Conservation (phyloP, 30 jellyfish, hydroid and myxozoan genomes). For the Aurelia sp. region DNA sequence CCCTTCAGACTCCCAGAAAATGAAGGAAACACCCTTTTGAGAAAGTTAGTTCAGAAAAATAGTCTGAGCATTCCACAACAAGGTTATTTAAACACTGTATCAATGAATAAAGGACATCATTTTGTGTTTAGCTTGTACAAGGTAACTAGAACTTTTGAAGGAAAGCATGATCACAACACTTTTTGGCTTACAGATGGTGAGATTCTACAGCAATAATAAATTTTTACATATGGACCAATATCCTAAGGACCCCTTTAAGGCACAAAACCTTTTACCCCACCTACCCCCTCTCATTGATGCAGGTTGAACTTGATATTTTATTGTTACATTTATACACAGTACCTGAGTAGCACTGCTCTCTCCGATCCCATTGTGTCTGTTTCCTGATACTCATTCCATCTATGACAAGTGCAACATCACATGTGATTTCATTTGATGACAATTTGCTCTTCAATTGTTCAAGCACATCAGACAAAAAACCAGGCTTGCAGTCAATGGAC, state of each 20-base stretch:
- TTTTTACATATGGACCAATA: background rate
- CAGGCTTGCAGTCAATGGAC: slow-evolving; percentile 27
- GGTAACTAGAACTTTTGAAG: slow-evolving; percentile 9
- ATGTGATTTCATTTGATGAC: slow-evolving; percentile 6
- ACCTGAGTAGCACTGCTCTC: background rate
- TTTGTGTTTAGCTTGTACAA: background rate
- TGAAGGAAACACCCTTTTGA: too few relatives aligned
- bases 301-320: too few relatives aligned
- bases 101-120: background rate
- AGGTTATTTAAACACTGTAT: slow-evolving; percentile 2
- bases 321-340: too few relatives aligned
- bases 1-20: too few relatives aligned
- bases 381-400: slow-evolving; percentile 35
- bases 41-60: background rate
- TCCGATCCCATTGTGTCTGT: slow-evolving; percentile 15
- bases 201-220: slow-evolving; percentile 13
- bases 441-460: background rate
- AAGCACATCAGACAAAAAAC: slow-evolving; percentile 6
- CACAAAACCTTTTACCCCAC: slow-evolving; percentile 19
- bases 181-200: background rate
- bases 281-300: background rate
- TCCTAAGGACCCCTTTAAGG: slow-evolving; percentile 15
- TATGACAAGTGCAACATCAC: slow-evolving; percentile 25
- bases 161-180: background rate
- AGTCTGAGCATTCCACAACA: slow-evolving; percentile 8